Conservation (phyloP, 2,797 vertebrate genomes). For the Crocodylus rhombifer region DNA sequence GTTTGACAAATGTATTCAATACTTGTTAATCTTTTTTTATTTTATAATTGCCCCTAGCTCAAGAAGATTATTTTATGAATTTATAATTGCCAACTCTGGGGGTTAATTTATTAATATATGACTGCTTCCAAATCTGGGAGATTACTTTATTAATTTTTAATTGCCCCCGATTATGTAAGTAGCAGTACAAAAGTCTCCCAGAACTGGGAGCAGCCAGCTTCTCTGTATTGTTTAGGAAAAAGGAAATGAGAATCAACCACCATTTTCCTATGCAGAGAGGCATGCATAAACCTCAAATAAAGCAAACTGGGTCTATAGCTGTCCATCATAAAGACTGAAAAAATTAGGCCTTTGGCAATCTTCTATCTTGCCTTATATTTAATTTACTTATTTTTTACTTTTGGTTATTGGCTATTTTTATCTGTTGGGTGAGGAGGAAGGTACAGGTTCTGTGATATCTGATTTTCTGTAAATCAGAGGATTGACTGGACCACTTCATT, state of each 20-base stretch:
- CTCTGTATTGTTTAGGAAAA: background rate
- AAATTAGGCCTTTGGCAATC: background rate
- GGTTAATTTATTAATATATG: background rate
- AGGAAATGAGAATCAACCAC: background rate
- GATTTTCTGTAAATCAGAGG: background rate
- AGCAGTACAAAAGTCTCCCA: no score
- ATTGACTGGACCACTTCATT: background rate
- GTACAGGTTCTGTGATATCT: background rate
- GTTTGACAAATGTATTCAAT: constrained; percentile 4
- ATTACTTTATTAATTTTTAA: no score
- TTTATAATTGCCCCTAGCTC: background rate
- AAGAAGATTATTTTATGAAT: background rate
- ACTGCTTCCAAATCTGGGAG: no score
- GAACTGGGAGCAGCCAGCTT: background rate
- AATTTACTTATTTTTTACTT: background rate
- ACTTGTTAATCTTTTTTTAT: background rate
- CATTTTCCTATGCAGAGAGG: background rate
- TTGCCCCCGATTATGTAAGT: no score
- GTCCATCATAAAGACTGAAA: background rate
- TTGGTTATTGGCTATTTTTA: background rate
- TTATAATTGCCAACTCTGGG: background rate
- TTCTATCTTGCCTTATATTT: background rate
- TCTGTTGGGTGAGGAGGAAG: background rate
- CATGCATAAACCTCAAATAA: background rate
- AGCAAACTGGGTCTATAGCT: background rate